A percentile compares a stretch with the other conserved stretches of the same genome.
phyloP scores from a whole-genome alignment of 2,797 vertebrate genomes.

The Epinephelus coioides region DNA sequence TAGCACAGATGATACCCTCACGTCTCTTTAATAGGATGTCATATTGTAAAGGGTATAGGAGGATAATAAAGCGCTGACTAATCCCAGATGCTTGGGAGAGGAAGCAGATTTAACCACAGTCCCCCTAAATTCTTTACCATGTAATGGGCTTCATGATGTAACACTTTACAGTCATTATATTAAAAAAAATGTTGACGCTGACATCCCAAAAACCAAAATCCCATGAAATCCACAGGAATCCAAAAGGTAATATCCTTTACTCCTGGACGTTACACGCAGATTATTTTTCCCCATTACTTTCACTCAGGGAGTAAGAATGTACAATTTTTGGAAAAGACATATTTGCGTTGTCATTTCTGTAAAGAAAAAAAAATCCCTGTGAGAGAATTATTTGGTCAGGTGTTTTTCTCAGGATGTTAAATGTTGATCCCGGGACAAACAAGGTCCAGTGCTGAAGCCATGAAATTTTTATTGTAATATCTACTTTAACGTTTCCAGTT shows the following conservation, averaged over 20 bases:
- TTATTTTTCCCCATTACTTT: neutral
- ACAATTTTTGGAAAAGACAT: neutral
- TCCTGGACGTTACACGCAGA: neutral
- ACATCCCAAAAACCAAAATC: constrained; percentile 2
- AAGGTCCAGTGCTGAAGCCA: neutral
- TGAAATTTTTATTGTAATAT: neutral
- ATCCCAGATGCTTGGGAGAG: constrained; percentile 49
- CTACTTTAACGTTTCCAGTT: constrained; percentile 4
- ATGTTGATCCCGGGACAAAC: neutral
- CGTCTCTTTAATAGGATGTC: constrained; percentile 23
- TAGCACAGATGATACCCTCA: constrained; percentile 4
- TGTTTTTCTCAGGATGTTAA: neutral
- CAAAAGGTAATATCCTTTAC: neutral
- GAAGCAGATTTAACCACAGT: constrained; percentile 46
- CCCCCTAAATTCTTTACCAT: constrained; percentile 26
- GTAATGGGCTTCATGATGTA: constrained; percentile 32
- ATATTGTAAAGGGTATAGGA: constrained; percentile 29
- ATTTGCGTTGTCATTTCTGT: neutral
- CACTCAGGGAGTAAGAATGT: neutral
- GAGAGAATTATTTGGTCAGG: neutral
- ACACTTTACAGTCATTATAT: constrained; percentile 2
- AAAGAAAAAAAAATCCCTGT: neutral
- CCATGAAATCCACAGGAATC: constrained; percentile 7
- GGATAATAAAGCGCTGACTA: constrained; percentile 68
- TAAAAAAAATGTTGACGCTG: neutral